Conservation (phyloP, 2,888 invertebrate genomes). For the Amphipoea oculea region DNA sequence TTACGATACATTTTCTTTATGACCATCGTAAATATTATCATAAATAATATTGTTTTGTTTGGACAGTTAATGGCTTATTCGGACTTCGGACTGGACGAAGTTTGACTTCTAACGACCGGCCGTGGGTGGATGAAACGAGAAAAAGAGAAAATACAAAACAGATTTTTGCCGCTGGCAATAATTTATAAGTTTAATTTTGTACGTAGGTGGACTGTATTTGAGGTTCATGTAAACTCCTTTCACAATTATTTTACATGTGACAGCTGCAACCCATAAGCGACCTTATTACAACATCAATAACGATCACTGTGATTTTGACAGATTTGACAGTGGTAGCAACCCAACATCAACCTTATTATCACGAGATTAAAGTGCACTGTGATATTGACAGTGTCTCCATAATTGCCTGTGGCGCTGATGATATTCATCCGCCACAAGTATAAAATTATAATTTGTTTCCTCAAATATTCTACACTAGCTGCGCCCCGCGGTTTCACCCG, state of each 20-base stretch:
- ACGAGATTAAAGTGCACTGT: too few species aligned
- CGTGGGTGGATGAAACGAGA: slow-evolving; percentile 28
- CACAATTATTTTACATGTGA: neutral
- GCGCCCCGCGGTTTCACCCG: too few species aligned
- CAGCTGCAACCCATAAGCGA: too few species aligned
- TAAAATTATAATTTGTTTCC: too few species aligned
- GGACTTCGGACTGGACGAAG: slow-evolving; percentile 31
- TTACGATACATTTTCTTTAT: slow-evolving; percentile 57
- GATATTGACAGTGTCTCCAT: too few species aligned
- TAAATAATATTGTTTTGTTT: slow-evolving; percentile 57
- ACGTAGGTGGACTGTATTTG: neutral
- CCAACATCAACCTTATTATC: too few species aligned
- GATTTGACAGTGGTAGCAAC: too few species aligned
- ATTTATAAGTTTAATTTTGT: slow-evolving; percentile 27
- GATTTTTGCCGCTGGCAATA: slow-evolving; percentile 28
- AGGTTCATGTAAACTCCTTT: neutral
- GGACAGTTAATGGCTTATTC: slow-evolving; percentile 49
- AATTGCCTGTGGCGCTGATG: too few species aligned
- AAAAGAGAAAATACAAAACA: slow-evolving; percentile 27
- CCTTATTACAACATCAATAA: neutral
- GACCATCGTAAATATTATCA: slow-evolving; percentile 51
- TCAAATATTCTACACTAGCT: too few species aligned
- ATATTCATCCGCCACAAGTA: too few species aligned
- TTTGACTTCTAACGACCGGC: slow-evolving; percentile 40
- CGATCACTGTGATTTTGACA: neutral